Base-by-base conservation (phyloP, 2,797 vertebrate species). In the Centroberyx gerrardi region DNA sequence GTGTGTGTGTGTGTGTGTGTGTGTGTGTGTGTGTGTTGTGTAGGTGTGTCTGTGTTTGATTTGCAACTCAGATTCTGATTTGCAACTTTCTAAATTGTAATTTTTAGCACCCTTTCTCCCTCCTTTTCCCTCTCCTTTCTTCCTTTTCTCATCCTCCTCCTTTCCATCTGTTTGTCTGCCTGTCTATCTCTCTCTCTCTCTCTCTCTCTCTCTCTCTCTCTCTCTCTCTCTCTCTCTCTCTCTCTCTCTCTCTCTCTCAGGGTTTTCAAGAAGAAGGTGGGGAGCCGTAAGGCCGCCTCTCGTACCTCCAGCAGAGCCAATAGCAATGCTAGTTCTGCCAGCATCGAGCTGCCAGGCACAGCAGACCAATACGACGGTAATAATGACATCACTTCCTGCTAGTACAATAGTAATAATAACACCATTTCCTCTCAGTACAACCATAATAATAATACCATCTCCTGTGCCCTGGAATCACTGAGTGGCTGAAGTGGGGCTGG, bases 221-320 rank as follows among this genome's bases (percentile, higher is more conserved):
- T 62, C 29, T 65, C 38, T 14, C n/a, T 62, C 14, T 55, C 14
- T 72, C 51, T 58, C 44, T 60, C 48, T 64, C 42, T 71, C 48
- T 27, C 33, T 68, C 27, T 60, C 52, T 53, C 42, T 60, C 8
- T 79, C 49, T 28, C 53, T 22, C 28, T 59, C 22, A 90, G 94
- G 81, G 88, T 93, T 77, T 93, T 92, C 46, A 92, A 93, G 84
- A 94, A 91, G 82, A 94, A 92, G 84, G 48, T 61, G 1, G 87
- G 88, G 14, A 53, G 27, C 9, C 89, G 88, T 5, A 92, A 89
- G 74, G 5, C 78, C 0, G 12, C 0, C 17, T 58, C 91, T 28
- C 78, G 74, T 0, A 78, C 84, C 5, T 71, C 86, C 52, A 88
- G 18, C 6, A 72, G 69, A 77, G 70, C 81, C 52, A 85, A 64